phyloP scores from a whole-genome alignment of 2,113 vertebrate species.

The Limnothrissa miodon region DNA sequence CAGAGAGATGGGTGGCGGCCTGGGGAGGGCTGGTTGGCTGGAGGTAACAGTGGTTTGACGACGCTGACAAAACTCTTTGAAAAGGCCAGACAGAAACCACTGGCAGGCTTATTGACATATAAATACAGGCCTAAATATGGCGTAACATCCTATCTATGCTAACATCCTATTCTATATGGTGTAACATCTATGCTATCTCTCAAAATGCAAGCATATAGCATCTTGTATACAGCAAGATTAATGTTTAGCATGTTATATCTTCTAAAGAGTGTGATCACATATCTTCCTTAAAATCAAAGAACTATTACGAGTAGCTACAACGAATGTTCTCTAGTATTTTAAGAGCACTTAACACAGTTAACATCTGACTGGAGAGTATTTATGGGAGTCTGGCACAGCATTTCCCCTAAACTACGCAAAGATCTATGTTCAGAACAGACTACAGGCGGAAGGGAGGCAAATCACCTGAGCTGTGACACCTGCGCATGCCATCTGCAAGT shows the following conservation, averaged over 20 bases:
- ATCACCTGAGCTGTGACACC: slow-evolving; percentile 22
- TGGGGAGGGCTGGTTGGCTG: not conserved
- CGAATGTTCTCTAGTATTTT: not conserved
- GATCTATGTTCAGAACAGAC: not conserved
- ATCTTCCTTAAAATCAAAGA: no score
- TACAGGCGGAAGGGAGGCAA: not conserved
- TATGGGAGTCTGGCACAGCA: not conserved
- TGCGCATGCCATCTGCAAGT: not conserved
- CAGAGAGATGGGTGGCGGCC: slow-evolving; percentile 1
- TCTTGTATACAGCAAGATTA: no score
- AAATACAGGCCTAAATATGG: not conserved
- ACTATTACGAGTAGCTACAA: no score
- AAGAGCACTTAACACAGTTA: not conserved
- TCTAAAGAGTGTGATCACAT: no score
- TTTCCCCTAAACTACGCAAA: not conserved
- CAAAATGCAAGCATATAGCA: no score
- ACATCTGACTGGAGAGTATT: not conserved
- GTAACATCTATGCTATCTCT: no score
- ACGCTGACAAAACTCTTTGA: not conserved
- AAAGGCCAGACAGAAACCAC: not conserved
- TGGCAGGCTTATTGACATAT: not conserved
- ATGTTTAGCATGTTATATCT: no score
- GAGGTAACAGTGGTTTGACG: not conserved
- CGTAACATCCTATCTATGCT: no score
- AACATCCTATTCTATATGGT: no score